Conservation (phyloP, 2,797 vertebrate species). For the Ficedula albicollis region DNA sequence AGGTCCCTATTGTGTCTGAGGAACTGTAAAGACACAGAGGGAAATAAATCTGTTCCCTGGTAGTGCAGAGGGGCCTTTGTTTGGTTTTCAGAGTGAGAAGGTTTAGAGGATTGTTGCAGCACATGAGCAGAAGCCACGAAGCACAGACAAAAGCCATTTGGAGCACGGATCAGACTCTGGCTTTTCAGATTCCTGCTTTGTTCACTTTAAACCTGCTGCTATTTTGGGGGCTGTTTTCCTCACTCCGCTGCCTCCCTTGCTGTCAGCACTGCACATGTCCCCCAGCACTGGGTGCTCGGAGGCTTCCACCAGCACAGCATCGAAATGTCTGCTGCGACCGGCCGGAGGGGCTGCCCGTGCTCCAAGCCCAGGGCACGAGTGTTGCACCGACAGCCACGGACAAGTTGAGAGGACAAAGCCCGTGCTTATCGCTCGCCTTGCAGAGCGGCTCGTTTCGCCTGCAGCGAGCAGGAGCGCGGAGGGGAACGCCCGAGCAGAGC, state of each 20-base stretch:
- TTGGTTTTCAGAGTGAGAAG: not conserved
- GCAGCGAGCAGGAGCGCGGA: not conserved
- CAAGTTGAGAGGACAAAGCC: slow-evolving; percentile 13
- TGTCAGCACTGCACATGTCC: not conserved
- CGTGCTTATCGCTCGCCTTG: fast-evolving
- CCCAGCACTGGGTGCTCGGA: fast-evolving
- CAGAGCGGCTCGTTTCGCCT: not conserved
- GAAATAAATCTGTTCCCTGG: not conserved
- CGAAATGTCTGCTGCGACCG: not conserved
- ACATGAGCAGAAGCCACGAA: slow-evolving; percentile 13
- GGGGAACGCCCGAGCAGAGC: not conserved
- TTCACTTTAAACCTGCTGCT: not conserved
- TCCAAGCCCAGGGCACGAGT: not conserved
- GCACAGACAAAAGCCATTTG: slow-evolving; percentile 30
- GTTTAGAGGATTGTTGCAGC: slow-evolving; percentile 28
- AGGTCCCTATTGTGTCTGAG: not conserved
- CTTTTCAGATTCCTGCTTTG: not conserved
- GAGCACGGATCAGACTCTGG: not conserved
- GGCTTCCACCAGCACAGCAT: fast-evolving
- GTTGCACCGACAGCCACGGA: not conserved
- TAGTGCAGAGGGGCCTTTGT: slow-evolving; percentile 28
- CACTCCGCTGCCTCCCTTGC: fast-evolving
- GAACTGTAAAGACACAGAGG: not conserved
- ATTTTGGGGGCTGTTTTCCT: not conserved
- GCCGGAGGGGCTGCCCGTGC: not conserved